Conservation (phyloP, 2,888 invertebrate genomes). For the Lissonota sp. region DNA sequence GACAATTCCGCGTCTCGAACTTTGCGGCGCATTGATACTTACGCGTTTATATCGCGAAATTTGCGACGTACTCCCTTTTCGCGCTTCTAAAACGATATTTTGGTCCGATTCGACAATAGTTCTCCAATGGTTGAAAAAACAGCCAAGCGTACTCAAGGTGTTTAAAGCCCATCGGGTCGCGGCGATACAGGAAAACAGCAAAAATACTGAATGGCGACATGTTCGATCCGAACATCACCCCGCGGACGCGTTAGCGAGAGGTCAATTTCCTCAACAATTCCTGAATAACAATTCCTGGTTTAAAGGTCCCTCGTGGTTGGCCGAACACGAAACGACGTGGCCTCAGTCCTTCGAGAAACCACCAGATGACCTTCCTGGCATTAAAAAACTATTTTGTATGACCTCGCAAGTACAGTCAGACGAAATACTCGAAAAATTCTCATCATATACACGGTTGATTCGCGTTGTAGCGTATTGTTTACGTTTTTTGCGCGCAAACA, state of each 20-base stretch:
- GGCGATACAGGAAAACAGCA: constrained; percentile 63
- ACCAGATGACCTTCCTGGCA: constrained; percentile 10
- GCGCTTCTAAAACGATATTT: constrained; percentile 42
- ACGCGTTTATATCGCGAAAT: constrained; percentile 51
- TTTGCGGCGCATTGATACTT: constrained; percentile 69
- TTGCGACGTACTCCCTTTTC: constrained; percentile 28
- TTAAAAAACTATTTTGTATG: constrained; percentile 25
- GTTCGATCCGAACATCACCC: constrained; percentile 34
- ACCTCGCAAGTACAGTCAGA: constrained; percentile 6
- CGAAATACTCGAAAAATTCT: constrained; percentile 30
- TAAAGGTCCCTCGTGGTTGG: constrained; percentile 28
- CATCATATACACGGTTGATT: constrained; percentile 24
- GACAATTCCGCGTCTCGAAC: constrained; percentile 70
- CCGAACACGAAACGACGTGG: constrained; percentile 6
- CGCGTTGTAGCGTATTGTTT: constrained; percentile 43
- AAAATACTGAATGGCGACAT: constrained; percentile 58
- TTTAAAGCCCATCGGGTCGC: constrained; percentile 69
- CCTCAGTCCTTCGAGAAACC: not conserved
- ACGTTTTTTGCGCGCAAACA: constrained; percentile 4
- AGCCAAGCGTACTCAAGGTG: constrained; percentile 58
- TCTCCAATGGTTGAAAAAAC: constrained; percentile 65
- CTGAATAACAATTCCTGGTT: constrained; percentile 28
- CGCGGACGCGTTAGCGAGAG: constrained; percentile 9
- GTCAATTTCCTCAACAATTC: constrained; percentile 24
- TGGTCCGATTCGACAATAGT: constrained; percentile 70